phyloP scores from a whole-genome alignment of 1,140 invertebrate species.

The Oedothorax gibbosus region DNA sequence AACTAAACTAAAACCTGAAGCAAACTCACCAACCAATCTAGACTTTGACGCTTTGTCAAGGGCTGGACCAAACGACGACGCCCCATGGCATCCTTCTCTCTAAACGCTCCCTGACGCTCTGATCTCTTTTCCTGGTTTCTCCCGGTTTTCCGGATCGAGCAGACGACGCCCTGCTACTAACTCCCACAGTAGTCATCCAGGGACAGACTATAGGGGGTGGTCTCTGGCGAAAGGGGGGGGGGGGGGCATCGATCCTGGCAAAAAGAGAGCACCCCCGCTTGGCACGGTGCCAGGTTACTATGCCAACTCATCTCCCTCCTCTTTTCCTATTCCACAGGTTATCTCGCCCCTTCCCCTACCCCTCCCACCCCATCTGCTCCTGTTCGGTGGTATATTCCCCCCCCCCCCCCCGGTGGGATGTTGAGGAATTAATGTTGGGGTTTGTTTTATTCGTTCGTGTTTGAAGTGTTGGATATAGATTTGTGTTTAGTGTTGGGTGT shows the following conservation, averaged over 20 bases:
- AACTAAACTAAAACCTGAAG: too few species aligned
- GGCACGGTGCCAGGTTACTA: conserved; percentile 42
- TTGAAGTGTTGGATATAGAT: too few species aligned
- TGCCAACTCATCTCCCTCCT: conserved; percentile 30
- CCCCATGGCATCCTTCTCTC: too few species aligned
- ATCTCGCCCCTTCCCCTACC: conserved; percentile 16
- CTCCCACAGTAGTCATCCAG: not conserved
- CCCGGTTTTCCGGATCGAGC: not conserved
- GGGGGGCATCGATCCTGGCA: conserved; percentile 43
- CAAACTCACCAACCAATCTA: too few species aligned
- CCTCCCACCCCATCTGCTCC: not conserved
- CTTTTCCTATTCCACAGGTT: conserved; percentile 59
- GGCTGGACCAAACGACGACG: too few species aligned
- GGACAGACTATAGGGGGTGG: conserved; percentile 10
- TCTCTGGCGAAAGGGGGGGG: conserved; percentile 8
- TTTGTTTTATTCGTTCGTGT: too few species aligned
- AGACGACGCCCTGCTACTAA: conserved; percentile 1
- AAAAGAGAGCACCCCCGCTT: conserved; percentile 6
- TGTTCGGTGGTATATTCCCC: not conserved
- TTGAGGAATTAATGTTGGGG: too few species aligned
- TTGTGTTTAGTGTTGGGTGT: too few species aligned
- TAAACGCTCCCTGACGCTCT: too few species aligned
- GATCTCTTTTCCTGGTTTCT: too few species aligned
- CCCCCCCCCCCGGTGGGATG: too few species aligned
- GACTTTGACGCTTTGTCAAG: too few species aligned